Conservation (phyloP, 2,888 invertebrate species). For the Stramonita haemastoma region DNA sequence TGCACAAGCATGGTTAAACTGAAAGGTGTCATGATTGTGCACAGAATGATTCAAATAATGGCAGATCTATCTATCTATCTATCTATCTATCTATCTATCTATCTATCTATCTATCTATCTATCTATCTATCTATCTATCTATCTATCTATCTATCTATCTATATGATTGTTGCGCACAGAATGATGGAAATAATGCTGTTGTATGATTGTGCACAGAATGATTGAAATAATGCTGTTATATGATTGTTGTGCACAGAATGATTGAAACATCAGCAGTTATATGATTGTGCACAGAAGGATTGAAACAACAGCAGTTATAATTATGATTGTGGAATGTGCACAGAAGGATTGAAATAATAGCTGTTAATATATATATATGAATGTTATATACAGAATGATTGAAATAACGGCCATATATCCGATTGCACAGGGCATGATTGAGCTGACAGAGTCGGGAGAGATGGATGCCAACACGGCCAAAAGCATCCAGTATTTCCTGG, state of each 20-base stretch:
- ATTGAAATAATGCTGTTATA: background rate
- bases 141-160: too few species aligned
- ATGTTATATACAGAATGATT: background rate
- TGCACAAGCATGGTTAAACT: too few species aligned
- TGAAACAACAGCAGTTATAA: background rate
- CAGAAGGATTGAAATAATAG: background rate
- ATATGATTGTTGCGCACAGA: too few species aligned
- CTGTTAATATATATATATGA: background rate
- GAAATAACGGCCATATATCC: background rate
- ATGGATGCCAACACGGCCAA: conserved; percentile 86
- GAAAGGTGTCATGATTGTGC: too few species aligned
- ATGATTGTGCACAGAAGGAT: background rate
- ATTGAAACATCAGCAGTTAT: background rate
- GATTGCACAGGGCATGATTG: conserved; percentile 89
- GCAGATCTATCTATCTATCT: too few species aligned
- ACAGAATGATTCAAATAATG: too few species aligned
- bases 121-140: too few species aligned
- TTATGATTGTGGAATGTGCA: background rate
- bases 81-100: too few species aligned
- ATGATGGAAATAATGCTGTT: background rate
- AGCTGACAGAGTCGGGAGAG: conserved; percentile 92
- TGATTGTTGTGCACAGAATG: background rate
- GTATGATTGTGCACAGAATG: background rate
- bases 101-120: too few species aligned
- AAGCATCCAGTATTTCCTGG: conserved; percentile 98